Evolutionary conservation across 2,113 vertebrate species (phyloP), one percentile per base, ranked within the genome.

Genomic region (Taxidea taxus): DNA sequence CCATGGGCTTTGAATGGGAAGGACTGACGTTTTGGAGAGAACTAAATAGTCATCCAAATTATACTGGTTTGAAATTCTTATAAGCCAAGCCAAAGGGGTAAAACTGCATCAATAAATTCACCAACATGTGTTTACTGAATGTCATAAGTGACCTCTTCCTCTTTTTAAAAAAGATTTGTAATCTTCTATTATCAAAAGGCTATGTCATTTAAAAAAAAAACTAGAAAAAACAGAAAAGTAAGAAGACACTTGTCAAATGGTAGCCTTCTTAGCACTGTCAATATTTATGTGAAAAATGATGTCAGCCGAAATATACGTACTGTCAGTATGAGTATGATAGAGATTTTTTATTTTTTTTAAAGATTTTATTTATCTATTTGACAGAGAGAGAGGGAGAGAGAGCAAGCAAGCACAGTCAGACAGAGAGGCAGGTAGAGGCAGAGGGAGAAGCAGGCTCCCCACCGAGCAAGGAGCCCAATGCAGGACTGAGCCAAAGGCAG

Each of bases 151-250:
- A 87, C 21, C 47, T 74, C 16, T 77, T 89, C 77, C 12, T 74
- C 34, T 37, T 51, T 82, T 75, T 91, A 80, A 93, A 77, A 93
- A 88, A 51, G 60, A 31, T 3, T 81, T 80, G 23, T 51, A 75
- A 60, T 77, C 31, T 95, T 96, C 64, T 80, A 42, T 70, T 90
- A 47, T 92, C 74, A 94, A 31, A 92, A 89, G 90, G 37, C 60
- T 34, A 66, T 47, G 39, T 47, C 27, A 60, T n/a, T 95, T 54
- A 74, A 95, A 78, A 54, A 95, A 83, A 39, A 81, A 84, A 44
- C 18, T 27, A 91, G 47, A 72, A 23, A 89, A 39, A 39, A 80
- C 8, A 70, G 39, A 90, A 95, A 95, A 85, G 20, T 77, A 39
- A 64, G 66, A 89, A 68, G 85, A 70, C 2, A 42, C 27, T 62